These are phyloP conservation scores for Sesamia nonagrioides DNA, from an alignment of 1,140 invertebrate genomes.

Conservation along the genomic window DNA sequence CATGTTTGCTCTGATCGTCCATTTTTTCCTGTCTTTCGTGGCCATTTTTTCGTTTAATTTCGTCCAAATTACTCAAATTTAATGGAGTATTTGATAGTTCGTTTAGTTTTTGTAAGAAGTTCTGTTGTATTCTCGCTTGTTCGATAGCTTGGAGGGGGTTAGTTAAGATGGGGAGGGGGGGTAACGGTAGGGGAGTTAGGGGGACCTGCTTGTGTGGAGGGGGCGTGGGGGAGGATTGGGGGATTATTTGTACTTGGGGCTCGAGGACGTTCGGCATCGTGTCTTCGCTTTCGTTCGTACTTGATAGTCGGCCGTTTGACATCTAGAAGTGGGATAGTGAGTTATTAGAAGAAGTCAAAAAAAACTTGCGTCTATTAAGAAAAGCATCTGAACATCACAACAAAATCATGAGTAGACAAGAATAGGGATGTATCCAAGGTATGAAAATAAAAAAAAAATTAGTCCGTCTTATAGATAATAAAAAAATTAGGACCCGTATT, in stretches of 20 bases:
- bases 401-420: too few species aligned
- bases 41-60: conserved; percentile 71
- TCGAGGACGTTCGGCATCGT: conserved; percentile 83
- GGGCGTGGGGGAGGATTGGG: conserved; percentile 73
- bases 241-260: conserved; percentile 80
- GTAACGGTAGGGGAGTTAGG: conserved; percentile 59
- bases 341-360: too few species aligned
- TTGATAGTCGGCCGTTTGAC: conserved; percentile 82
- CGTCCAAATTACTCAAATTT: conserved; percentile 85
- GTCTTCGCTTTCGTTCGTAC: conserved; percentile 84
- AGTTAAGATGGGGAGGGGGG: conserved; percentile 65
- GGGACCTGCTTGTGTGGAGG: conserved; percentile 62
- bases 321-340: conserved; percentile 64
- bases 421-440: too few species aligned
- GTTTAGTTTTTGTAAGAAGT: conserved; percentile 78
- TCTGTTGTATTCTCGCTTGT: conserved; percentile 77
- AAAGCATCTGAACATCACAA: too few species aligned
- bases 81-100: conserved; percentile 83
- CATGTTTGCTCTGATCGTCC: conserved; percentile 71
- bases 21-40: conserved; percentile 67
- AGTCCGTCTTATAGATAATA: too few species aligned
- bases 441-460: too few species aligned
- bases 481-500: too few species aligned
- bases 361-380: too few species aligned
- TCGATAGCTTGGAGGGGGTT: conserved; percentile 78